Evolutionary conservation across 2,888 invertebrate species (phyloP).

Genomic region (Drosophila bunnanda): DNA sequence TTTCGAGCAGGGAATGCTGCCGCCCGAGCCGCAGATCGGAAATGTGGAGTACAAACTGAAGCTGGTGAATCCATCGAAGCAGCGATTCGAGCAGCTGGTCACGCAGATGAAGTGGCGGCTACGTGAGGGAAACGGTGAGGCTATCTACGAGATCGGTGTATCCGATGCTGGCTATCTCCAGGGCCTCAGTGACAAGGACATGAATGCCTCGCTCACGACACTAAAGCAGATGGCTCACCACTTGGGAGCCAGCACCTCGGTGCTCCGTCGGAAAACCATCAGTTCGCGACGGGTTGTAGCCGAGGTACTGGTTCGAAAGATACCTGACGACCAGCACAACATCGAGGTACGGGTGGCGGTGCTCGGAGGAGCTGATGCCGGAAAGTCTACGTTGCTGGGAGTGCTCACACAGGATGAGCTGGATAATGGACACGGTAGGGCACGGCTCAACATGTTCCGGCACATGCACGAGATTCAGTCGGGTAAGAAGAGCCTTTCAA

Average conservation of each 20-base stretch:
- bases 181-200: constrained; percentile 92
- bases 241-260: constrained; percentile 92
- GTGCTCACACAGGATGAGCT: constrained; percentile 97
- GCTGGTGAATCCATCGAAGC: constrained; percentile 95
- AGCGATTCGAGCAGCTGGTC: constrained; percentile 97
- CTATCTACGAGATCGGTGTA: constrained; percentile 98
- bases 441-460: constrained; percentile 97
- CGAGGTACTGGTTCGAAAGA: constrained; percentile 95
- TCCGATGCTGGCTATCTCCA: constrained; percentile 94
- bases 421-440: constrained; percentile 97
- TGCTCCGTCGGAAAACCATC: constrained; percentile 88
- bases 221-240: constrained; percentile 95
- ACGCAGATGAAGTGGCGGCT: constrained; percentile 99
- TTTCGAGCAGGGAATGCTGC: constrained; percentile 89
- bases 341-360: constrained; percentile 97
- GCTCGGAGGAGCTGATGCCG: constrained; percentile 97
- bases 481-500: constrained; percentile 32
- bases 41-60: constrained; percentile 99
- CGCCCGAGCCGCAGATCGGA: constrained; percentile 96
- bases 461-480: constrained; percentile 97
- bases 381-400: constrained; percentile 98
- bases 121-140: constrained; percentile 97
- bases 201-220: constrained; percentile 94
- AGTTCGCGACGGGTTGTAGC: constrained; percentile 88
- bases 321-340: constrained; percentile 93